Evolutionary conservation across 2,888 invertebrate species (phyloP).

Genomic region (Phortica magna): DNA sequence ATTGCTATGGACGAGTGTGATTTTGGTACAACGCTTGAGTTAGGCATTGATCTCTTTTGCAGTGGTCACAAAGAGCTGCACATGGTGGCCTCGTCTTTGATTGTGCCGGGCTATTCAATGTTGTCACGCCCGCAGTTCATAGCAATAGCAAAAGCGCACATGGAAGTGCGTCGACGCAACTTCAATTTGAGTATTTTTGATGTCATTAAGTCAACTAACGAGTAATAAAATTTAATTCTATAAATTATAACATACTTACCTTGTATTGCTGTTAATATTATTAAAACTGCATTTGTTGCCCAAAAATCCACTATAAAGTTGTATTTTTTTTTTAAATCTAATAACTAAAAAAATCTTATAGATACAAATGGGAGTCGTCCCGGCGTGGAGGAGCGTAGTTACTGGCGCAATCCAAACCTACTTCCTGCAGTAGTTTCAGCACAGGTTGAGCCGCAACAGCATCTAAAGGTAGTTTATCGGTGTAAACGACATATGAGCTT

Average conservation of each 20-base stretch:
- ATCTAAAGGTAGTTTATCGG: slow-evolving; percentile 73
- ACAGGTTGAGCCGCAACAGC: slow-evolving; percentile 70
- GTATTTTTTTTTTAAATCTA: slow-evolving; percentile 39
- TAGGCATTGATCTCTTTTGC: slow-evolving; percentile 91
- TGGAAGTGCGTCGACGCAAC: slow-evolving; percentile 84
- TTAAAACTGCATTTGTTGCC: neutral
- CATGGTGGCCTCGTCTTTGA: slow-evolving; percentile 81
- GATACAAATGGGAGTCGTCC: slow-evolving; percentile 73
- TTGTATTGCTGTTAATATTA: neutral
- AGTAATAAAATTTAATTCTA: slow-evolving; percentile 18
- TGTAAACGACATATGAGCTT: slow-evolving; percentile 72
- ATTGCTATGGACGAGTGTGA: slow-evolving; percentile 95
- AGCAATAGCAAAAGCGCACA: slow-evolving; percentile 86
- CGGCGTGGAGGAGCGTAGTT: slow-evolving; percentile 67
- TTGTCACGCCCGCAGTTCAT: slow-evolving; percentile 85
- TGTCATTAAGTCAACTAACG: slow-evolving; percentile 44
- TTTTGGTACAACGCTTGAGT: slow-evolving; percentile 94
- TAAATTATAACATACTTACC: neutral
- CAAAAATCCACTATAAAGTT: slow-evolving; percentile 45
- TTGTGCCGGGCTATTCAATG: slow-evolving; percentile 87
- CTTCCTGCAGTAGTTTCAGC: slow-evolving; percentile 64
- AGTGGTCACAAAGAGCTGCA: slow-evolving; percentile 86
- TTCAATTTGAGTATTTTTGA: slow-evolving; percentile 79
- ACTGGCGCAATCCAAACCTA: slow-evolving; percentile 62
- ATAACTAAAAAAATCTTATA: slow-evolving; percentile 50